Conservation (phyloP, 30 jellyfish, hydroid and myxozoan genomes). For the Chrysaora quinquecirrha region DNA sequence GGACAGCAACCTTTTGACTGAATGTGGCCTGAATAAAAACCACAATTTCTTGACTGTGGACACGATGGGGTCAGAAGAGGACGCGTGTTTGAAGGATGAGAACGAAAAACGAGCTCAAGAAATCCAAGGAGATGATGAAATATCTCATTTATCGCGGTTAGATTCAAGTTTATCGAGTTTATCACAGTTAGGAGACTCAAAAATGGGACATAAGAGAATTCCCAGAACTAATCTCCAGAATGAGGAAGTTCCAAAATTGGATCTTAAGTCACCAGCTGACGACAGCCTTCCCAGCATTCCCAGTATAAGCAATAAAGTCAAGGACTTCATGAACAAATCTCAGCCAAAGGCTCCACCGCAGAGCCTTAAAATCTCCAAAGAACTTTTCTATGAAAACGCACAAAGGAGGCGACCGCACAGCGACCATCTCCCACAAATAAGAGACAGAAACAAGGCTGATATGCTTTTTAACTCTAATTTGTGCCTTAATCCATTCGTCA, state of each 20-base stretch:
- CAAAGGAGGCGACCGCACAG: not conserved
- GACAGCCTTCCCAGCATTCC: not conserved
- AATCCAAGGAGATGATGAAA: not conserved
- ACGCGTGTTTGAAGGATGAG: not conserved
- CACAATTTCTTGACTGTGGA: not conserved
- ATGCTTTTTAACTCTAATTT: not conserved
- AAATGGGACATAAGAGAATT: not conserved
- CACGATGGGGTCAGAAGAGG: not conserved
- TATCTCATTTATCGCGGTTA: not conserved
- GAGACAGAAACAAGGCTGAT: not conserved
- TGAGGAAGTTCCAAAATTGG: not conserved
- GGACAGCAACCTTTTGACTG: too few species aligned
- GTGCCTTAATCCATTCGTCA: conserved; percentile 35
- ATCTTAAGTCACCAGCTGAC: not conserved
- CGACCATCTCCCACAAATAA: not conserved
- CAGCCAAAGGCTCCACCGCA: conserved; percentile 61
- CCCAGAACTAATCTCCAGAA: not conserved
- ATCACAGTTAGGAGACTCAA: not conserved
- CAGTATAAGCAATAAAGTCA: conserved; percentile 12
- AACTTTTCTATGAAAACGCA: not conserved
- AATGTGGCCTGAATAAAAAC: not conserved
- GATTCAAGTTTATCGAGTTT: not conserved
- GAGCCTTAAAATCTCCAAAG: conserved; percentile 46
- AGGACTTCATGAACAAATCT: conserved; percentile 27
- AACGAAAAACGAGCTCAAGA: not conserved